These are phyloP conservation scores for Ctenomys sociabilis DNA, from an alignment of 2,113 vertebrate species.

Conservation along the genomic window DNA sequence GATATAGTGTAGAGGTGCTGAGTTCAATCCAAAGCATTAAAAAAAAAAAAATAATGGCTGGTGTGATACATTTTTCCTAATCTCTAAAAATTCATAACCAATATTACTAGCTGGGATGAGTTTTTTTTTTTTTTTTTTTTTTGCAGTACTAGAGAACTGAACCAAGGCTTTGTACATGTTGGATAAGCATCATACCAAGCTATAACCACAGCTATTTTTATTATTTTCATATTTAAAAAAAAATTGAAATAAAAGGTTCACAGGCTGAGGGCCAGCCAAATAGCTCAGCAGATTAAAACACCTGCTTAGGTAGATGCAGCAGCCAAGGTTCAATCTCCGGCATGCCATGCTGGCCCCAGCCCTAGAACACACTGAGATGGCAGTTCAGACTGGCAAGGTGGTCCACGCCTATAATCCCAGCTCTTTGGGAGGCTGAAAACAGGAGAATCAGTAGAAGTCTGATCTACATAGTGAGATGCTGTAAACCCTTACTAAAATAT, in stretches of 20 bases:
- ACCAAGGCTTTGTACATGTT: neutral
- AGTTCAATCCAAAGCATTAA: conserved; percentile 71
- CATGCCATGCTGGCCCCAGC: too few relatives aligned
- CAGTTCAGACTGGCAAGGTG: too few relatives aligned
- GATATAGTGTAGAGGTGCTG: neutral
- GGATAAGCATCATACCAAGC: neutral
- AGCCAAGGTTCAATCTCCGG: too few relatives aligned
- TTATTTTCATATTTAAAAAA: neutral
- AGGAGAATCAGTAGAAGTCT: too few relatives aligned
- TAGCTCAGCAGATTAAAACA: too few relatives aligned
- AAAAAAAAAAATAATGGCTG: conserved; percentile 78
- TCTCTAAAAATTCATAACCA: conserved; percentile 17
- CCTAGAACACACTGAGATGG: too few relatives aligned
- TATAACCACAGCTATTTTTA: neutral
- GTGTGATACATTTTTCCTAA: neutral
- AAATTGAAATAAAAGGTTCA: neutral
- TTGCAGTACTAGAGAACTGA: neutral
- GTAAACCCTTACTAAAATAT: too few relatives aligned
- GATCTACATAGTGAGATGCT: too few relatives aligned
- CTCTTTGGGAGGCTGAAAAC: too few relatives aligned
- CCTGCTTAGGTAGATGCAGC: too few relatives aligned
- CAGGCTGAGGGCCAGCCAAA: neutral
- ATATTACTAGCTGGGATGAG: neutral
- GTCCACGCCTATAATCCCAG: too few relatives aligned
- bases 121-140: neutral